phyloP scores from a whole-genome alignment of 2,797 vertebrate genomes.

The Pampus argenteus region DNA sequence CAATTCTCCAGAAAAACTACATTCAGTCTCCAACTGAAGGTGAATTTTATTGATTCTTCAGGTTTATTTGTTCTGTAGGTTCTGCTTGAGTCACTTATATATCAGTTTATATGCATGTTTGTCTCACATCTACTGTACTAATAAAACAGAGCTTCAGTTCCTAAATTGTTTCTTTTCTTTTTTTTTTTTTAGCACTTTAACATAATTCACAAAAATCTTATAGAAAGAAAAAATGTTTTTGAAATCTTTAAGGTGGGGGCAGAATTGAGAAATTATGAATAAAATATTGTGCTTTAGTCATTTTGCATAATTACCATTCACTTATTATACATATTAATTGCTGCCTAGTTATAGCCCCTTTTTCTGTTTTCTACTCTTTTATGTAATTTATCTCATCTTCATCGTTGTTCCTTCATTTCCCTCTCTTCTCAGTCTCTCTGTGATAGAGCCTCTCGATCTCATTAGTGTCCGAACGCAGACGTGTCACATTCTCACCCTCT shows the following conservation, averaged over 20 bases:
- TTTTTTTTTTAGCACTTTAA: too few species aligned
- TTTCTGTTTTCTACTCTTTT: neutral
- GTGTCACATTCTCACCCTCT: constrained; percentile 54
- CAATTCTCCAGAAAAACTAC: too few species aligned
- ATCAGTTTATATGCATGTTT: too few species aligned
- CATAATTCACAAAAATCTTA: too few species aligned
- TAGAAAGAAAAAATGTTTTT: too few species aligned
- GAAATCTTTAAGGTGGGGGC: neutral
- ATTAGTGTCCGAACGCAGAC: constrained; percentile 50
- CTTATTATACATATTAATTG: constrained; percentile 26
- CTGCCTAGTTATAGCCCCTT: constrained; percentile 4
- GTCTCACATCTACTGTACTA: too few species aligned
- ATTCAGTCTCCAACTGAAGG: too few species aligned
- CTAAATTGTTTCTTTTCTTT: too few species aligned
- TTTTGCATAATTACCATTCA: neutral
- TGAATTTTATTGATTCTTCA: too few species aligned
- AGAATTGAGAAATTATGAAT: neutral
- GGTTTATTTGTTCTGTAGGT: too few species aligned
- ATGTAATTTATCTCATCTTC: constrained; percentile 13
- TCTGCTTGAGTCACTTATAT: too few species aligned
- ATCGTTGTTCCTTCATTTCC: neutral
- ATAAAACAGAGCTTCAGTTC: too few species aligned
- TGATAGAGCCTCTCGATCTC: constrained; percentile 49
- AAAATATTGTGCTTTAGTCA: constrained; percentile 1
- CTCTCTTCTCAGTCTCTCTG: neutral